These are phyloP conservation scores for Pionites leucogaster DNA, from an alignment of 2,113 vertebrate genomes.

Conservation along the genomic window DNA sequence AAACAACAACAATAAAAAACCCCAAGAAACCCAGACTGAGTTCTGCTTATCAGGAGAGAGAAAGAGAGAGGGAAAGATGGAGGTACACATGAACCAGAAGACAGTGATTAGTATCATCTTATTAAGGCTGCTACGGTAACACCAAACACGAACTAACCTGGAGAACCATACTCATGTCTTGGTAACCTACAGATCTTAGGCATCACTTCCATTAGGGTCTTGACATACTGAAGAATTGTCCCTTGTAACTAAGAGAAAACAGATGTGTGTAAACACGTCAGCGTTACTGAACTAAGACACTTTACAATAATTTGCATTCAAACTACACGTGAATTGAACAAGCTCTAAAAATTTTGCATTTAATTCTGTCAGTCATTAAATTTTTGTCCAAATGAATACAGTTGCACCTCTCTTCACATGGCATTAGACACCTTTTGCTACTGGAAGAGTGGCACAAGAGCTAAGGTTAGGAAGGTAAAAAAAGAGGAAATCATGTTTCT, in stretches of 20 bases:
- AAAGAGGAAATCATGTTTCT: neutral
- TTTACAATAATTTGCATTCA: neutral
- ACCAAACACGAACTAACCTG: conserved; percentile 74
- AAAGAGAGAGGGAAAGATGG: neutral
- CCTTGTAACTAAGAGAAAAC: conserved; percentile 81
- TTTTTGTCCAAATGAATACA: neutral
- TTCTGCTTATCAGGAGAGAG: neutral
- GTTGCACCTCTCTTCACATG: neutral
- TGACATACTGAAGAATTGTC: conserved; percentile 89
- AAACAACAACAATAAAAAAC: neutral
- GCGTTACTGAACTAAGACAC: neutral
- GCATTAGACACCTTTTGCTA: neutral
- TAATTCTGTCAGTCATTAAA: neutral
- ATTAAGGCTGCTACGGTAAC: neutral
- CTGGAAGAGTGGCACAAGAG: neutral
- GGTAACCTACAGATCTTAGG: conserved; percentile 90
- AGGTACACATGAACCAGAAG: neutral
- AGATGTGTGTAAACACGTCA: neutral
- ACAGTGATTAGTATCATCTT: neutral
- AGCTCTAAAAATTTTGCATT: neutral
- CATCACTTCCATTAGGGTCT: conserved; percentile 92
- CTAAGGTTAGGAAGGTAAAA: neutral
- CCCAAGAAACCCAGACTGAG: neutral
- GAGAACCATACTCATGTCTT: conserved; percentile 88
- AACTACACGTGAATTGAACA: neutral